phyloP scores from a whole-genome alignment of 2,113 vertebrate genomes.

The Numida meleagris region DNA sequence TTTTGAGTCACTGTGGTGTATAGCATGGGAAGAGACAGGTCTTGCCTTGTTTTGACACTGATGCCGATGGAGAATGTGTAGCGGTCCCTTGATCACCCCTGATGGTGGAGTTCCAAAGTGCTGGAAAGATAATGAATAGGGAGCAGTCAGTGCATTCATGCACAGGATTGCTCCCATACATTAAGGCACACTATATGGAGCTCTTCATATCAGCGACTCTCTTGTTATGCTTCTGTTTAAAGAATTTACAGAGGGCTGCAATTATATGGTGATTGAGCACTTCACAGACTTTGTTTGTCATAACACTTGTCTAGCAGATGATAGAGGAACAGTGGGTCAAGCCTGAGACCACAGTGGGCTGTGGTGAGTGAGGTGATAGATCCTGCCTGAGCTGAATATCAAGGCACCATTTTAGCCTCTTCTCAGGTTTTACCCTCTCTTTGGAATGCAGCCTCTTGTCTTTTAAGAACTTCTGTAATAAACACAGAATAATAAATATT shows the following conservation, averaged over 20 bases:
- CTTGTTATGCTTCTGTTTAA: neutral
- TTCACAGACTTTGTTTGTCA: neutral
- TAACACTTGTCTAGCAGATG: neutral
- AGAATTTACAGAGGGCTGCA: neutral
- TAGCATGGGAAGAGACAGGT: rapidly evolving
- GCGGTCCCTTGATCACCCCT: neutral
- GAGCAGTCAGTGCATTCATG: neutral
- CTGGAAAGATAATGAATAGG: neutral
- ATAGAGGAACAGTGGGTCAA: neutral
- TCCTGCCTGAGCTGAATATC: neutral
- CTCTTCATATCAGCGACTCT: neutral
- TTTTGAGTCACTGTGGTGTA: neutral
- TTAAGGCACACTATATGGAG: neutral
- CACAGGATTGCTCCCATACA: neutral
- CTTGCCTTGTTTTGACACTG: neutral
- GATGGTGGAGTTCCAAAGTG: rapidly evolving
- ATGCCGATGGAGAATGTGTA: rapidly evolving
- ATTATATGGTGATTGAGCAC: neutral
- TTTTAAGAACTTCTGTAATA: neutral
- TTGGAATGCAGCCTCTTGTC: neutral
- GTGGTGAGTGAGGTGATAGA: neutral
- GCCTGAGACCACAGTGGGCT: neutral
- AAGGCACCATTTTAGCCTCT: neutral
- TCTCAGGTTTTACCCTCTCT: neutral
- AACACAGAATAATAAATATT: neutral